phyloP scores from a whole-genome alignment of 1,140 invertebrate species.

The Brachionus rubens region DNA sequence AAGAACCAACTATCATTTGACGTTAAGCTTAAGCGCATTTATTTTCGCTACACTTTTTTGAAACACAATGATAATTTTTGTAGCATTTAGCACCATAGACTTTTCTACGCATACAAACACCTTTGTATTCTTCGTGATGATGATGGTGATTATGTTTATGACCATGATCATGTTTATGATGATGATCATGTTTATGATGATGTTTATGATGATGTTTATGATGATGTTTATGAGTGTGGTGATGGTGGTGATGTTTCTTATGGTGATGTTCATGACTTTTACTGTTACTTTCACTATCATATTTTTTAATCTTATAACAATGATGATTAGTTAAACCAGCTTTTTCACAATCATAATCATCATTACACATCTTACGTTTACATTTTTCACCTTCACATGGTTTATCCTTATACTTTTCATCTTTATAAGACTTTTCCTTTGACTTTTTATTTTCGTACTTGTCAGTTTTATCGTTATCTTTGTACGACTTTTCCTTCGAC shows the following conservation, averaged over 20 bases:
- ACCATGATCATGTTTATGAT: not conserved
- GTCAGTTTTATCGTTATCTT: not conserved
- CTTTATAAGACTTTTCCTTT: not conserved
- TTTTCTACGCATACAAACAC: constrained; percentile 9
- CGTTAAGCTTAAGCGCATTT: too few species aligned
- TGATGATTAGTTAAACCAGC: not conserved
- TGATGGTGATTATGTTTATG: not conserved
- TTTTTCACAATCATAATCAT: constrained; percentile 18
- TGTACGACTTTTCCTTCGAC: not conserved
- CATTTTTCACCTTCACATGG: constrained; percentile 13
- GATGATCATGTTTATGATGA: not conserved
- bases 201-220: not conserved
- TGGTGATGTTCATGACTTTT: not conserved
- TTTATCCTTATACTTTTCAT: constrained; percentile 10
- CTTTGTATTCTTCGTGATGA: not conserved
- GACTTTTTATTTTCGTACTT: not conserved
- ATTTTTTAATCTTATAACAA: constrained; percentile 10
- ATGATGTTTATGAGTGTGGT: constrained; percentile 1
- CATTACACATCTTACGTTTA: not conserved
- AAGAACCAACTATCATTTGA: too few species aligned
- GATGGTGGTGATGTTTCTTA: not conserved
- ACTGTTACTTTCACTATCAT: not conserved
- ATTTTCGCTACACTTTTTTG: not conserved
- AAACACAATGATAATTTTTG: not conserved
- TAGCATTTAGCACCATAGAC: not conserved